Evolutionary conservation across 2,113 vertebrate genomes (phyloP).

Genomic region (Chloropsis hardwickii): DNA sequence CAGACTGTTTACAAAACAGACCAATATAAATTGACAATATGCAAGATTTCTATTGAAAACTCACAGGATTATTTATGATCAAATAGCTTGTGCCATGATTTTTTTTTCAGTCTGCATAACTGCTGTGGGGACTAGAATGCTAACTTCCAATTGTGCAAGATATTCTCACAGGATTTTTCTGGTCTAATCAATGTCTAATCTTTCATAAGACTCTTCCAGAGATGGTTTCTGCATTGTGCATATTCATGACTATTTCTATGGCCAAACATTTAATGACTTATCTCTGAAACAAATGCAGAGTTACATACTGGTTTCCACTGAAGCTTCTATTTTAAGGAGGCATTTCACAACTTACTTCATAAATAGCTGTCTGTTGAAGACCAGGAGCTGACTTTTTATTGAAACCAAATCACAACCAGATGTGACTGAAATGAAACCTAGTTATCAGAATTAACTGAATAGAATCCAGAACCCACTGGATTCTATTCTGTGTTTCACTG

Average conservation of each 20-base stretch:
- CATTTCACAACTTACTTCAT: background rate
- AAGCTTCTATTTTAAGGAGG: background rate
- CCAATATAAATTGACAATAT: background rate
- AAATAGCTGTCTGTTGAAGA: background rate
- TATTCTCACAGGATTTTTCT: background rate
- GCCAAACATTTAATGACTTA: background rate
- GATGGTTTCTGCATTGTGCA: background rate
- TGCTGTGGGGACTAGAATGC: background rate
- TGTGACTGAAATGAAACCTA: background rate
- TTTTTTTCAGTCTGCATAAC: background rate
- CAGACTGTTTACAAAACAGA: constrained; percentile 1
- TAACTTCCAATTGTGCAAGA: background rate
- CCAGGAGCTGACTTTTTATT: background rate
- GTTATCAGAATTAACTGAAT: background rate
- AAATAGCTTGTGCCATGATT: background rate
- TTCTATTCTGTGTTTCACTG: background rate
- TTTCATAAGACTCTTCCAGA: background rate
- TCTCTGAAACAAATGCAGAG: background rate
- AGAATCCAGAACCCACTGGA: background rate
- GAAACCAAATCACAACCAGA: background rate
- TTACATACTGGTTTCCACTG: background rate
- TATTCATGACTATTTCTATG: background rate
- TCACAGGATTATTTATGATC: background rate
- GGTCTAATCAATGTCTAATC: background rate
- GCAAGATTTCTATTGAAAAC: background rate